Base-by-base conservation (phyloP, 2,888 invertebrate species). In the Acanthococcus lagerstroemiae region DNA sequence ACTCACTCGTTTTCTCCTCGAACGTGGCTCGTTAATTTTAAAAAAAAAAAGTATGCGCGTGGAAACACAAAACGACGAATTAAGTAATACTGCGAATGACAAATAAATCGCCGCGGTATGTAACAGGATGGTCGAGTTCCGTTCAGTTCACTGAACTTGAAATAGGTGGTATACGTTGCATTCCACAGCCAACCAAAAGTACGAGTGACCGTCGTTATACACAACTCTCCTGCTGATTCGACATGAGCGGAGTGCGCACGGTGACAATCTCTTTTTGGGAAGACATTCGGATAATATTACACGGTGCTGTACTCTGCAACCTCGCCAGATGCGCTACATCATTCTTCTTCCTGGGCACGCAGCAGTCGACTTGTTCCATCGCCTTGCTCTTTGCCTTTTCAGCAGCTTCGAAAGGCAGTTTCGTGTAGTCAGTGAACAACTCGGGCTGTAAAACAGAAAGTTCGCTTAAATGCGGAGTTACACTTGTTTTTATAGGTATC, bases 171-270 rank as follows among this genome's bases (percentile, higher is more conserved):
- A n/a, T n/a, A n/a, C n/a, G n/a, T n/a, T n/a, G n/a, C n/a, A n/a
- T n/a, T n/a, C n/a, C n/a, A n/a, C n/a, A n/a, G n/a, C n/a, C n/a
- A n/a, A n/a, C n/a, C n/a, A n/a, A n/a, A n/a, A n/a, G n/a, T n/a
- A n/a, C n/a, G n/a, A n/a, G n/a, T n/a, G n/a, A n/a, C n/a, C n/a
- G n/a, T 24, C 15, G 24, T 73, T 84, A 84, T 73, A 86, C 85
- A 74, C 85, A 85, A 75, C 85, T 85, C 74, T 86, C 86, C 72
- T 84, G 81, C 72, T 79, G 80, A 74, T 82, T 84, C 24, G 84
- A 84, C 75, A 85, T 80, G 15, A 86, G 78, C 1, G 85, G 85
- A 55, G 85, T 85, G 73, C 85, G 78, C 37, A 85, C 85, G 1
- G 86, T 85, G 67, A 86, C 85, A 17, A 85, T 83, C 75, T 86